Conservation (phyloP, 2,888 invertebrate genomes). For the Argynnis bischoffii region DNA sequence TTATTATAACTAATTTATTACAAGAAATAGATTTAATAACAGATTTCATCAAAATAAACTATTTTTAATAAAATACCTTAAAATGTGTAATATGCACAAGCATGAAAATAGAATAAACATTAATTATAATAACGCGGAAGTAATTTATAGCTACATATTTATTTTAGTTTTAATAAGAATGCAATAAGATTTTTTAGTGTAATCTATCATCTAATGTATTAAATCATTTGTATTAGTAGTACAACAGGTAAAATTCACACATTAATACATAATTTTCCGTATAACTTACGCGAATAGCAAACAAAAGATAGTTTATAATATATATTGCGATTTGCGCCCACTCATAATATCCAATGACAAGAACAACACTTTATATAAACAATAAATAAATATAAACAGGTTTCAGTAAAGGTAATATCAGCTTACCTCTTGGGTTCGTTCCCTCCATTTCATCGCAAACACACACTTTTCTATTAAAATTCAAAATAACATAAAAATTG, state of each 20-base stretch:
- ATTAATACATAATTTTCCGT: constrained; percentile 8
- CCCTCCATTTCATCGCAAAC: constrained; percentile 74
- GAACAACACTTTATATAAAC: constrained; percentile 46
- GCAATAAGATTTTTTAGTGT: too few relatives aligned
- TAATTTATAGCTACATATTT: constrained; percentile 38
- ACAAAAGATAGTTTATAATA: constrained; percentile 68
- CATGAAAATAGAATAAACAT: constrained; percentile 20
- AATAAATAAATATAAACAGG: background rate
- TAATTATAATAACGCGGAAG: constrained; percentile 47
- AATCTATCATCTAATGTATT: too few relatives aligned
- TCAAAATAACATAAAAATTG: constrained; percentile 40
- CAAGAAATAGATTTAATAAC: too few relatives aligned
- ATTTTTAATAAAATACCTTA: constrained; percentile 1
- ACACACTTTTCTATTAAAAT: constrained; percentile 39
- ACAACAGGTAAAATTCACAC: background rate
- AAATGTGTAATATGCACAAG: constrained; percentile 7
- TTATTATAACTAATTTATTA: too few relatives aligned
- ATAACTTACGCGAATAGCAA: constrained; percentile 42
- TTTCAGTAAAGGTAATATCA: background rate
- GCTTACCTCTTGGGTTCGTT: constrained; percentile 62
- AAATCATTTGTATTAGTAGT: background rate
- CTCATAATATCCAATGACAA: constrained; percentile 63
- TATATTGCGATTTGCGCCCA: constrained; percentile 62
- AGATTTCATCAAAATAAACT: constrained; percentile 1
- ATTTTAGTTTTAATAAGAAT: too few relatives aligned